Base-by-base conservation (phyloP, 2,113 vertebrate species). In the Narcine bancroftii region DNA sequence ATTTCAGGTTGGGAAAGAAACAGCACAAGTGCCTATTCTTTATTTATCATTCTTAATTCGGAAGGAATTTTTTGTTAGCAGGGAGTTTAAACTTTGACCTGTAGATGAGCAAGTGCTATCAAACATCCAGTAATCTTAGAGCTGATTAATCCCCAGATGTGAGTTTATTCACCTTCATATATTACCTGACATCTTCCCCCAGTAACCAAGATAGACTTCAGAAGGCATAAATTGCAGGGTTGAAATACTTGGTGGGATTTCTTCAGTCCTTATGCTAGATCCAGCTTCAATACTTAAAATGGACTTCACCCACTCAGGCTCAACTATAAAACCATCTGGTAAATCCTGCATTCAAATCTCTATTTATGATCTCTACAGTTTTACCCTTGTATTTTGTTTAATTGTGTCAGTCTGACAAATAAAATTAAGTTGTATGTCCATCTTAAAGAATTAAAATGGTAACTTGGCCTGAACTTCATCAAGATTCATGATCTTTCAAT, bases 321-420 rank as follows among this genome's bases (percentile, higher is more conserved):
- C 89, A 66, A 89, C 36, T n/a, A 66, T 42, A 91, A 91, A 91
- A 91, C 89, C 13, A 29, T 24, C 56, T 63, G 53, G 17, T 89
- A 33, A 21, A 36, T 63, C 56, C 42, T 87, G 53, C 53, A 87
- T 87, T 63, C 83, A 91, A 91, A 69, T 39, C 21, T 45, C 29
- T 24, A 71, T 71, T 91, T 91, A 91, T 45, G 2, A 13, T 53
- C 26, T 53, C 19, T 81, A 3, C 79, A 50, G 89, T 15, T 91
- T 65, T 10, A 63, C 17, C 15, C n/a, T 87, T 33, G 36, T 17
- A 42, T 91, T 91, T 29, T 63, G 36, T 63, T 69, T 66, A 65
- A 6, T 91, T 66, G 63, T 13, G 63, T 69, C 60, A 10, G 65
- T 33, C 36, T 69, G 10, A 13, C 66, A 45, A 11, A 29, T 91